Evolutionary conservation across 1,140 invertebrate species (phyloP), one percentile per base, ranked within the genome.

Genomic region (Battus philenor): DNA sequence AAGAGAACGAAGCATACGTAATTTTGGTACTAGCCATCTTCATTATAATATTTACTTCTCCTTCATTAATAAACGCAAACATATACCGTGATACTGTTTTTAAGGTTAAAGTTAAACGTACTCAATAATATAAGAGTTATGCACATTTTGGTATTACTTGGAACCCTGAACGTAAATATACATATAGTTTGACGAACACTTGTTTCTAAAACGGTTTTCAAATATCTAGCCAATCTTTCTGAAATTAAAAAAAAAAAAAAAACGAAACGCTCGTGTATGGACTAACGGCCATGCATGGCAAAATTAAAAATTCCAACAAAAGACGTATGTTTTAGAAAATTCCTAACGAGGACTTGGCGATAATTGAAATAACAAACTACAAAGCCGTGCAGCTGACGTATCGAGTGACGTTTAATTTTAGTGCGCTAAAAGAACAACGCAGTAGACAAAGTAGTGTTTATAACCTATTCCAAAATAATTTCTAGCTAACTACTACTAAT

Each of bases 291-390:
- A 56, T 50, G 44, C 51, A 50, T 49, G 50, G 51, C 50, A 38
- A 67, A 71, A 72, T 74, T 72, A 74, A 72, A 79, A 72, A 70
- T 70, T 64, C 55, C 56, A 46, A 68, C 57, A 70, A 71, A 70
- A 70, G 61, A 69, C 49, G 59, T 58, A 52, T 69, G 65, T 66
- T 72, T 73, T 68, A 78, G 67, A 77, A 79, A 75, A 73, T 70
- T 67, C 52, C 52, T 51, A 68, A 56, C 54, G 59, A 56, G 46
- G 59, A 59, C 50, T 67, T 63, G 59, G 63, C 72, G 72, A 71
- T 81, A 81, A 78, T 77, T 82, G 63, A 72, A 79, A 76, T 66
- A 81, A 77, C 72, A 70, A 78, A 70, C 62, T 65, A 63, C 44
- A 47, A 29, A 41, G 45, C 47, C 24, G 64, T 79, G 77, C 41